Evolutionary conservation across 2,888 invertebrate genomes (phyloP).

Genomic region (Drosophila rubida): DNA sequence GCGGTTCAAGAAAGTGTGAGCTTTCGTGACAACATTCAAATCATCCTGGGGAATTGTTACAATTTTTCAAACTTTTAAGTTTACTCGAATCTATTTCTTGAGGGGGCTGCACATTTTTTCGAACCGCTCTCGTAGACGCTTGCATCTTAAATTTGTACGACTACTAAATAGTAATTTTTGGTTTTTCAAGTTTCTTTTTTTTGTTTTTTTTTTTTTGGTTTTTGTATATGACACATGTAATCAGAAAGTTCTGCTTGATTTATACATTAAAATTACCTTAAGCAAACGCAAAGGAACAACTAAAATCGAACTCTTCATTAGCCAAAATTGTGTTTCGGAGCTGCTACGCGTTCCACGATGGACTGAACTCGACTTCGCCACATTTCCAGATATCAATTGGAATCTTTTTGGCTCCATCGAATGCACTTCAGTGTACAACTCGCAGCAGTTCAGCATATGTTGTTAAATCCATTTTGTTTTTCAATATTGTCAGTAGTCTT

Average conservation of each 20-base stretch:
- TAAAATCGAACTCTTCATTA: conserved; percentile 31
- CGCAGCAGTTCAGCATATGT: conserved; percentile 7
- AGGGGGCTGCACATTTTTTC: conserved; percentile 15
- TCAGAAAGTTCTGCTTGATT: conserved; percentile 54
- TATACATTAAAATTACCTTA: conserved; percentile 58
- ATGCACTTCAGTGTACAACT: neutral
- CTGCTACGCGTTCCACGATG: conserved; percentile 7
- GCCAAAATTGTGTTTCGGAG: conserved; percentile 34
- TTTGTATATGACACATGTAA: conserved; percentile 53
- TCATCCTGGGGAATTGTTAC: neutral
- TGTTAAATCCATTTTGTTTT: conserved; percentile 61
- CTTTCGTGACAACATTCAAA: neutral
- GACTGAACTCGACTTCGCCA: neutral
- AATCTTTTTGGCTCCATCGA: neutral
- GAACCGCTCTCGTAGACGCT: conserved; percentile 36
- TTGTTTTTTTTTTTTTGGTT: no score
- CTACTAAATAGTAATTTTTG: conserved; percentile 50
- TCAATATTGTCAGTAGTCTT: conserved; percentile 79
- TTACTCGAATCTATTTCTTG: neutral
- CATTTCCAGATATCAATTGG: no score
- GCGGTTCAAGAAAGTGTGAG: conserved; percentile 30
- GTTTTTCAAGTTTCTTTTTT: conserved; percentile 23
- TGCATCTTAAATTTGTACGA: conserved; percentile 68
- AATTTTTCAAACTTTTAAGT: neutral
- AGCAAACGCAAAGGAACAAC: conserved; percentile 60